Evolutionary conservation across 2,888 invertebrate species (phyloP), one percentile per base, ranked within the genome.

Genomic region (Maniola hyperantus): DNA sequence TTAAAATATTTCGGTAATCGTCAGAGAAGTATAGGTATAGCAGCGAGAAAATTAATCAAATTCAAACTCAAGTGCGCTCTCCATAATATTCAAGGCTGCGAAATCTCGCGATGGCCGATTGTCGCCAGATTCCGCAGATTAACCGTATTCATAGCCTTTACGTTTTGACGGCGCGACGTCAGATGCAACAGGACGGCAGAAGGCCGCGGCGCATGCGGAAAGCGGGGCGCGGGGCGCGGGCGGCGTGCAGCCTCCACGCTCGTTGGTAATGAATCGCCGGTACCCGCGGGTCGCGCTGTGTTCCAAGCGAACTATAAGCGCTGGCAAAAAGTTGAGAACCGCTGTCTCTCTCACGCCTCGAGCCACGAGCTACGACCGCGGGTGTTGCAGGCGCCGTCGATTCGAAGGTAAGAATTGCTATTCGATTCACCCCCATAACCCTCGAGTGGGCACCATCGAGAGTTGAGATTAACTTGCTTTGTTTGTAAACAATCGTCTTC

Each of bases 111-210:
- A 84, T 84, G 88, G 83, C 79, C 82, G 84, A 86, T 87, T 84
- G 86, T 86, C 81, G 81, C 80, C 80, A 84, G 84, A 86, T 88
- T 85, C 80, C 79, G 81, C 80, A 85, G 87, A 88, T 89, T 87
- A 88, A 85, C 79, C 86, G 88, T 89, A 89, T 90, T 91, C 90
- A 89, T 89, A 81, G 84, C 87, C 84, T 87, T 88, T 84, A 84
- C 83, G 85, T 86, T 88, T 85, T 86, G 89, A 87, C 85, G 81
- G 88, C 79, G 88, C 79, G 82, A 81, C 83, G 88, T 88, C 87
- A 87, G 89, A 91, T 89, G 91, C 91, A 92, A 92, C 91, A 91
- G 91, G 91, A 85, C 83, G 80, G 87, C 85, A 87, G 87, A 86
- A 80, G 84, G 82, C 75, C 73, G 76, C 72, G 62, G 82, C 83